phyloP scores from a whole-genome alignment of 2,888 invertebrate species.

The Tipula unca region DNA sequence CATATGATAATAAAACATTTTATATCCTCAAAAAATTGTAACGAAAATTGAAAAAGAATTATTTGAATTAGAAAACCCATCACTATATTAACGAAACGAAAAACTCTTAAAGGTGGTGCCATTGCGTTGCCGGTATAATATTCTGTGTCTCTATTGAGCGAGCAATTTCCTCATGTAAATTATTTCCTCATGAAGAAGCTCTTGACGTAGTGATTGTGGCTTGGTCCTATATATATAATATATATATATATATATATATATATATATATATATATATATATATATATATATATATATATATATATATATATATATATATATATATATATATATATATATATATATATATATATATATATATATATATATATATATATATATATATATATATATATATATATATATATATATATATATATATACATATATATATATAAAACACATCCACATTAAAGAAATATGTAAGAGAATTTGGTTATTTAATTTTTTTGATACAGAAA shows the following conservation, averaged over 20 bases:
- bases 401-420: no score
- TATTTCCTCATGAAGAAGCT: no score
- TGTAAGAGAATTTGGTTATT: no score
- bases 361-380: not conserved
- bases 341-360: not conserved
- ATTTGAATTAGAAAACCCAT: not conserved
- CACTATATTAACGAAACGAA: not conserved
- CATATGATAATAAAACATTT: not conserved
- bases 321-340: not conserved
- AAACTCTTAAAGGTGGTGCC: slow-evolving; percentile 78
- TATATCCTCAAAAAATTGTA: not conserved
- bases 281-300: not conserved
- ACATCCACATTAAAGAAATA: no score
- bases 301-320: not conserved
- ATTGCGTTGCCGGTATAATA: slow-evolving; percentile 72
- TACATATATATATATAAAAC: no score
- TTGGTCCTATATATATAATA: not conserved
- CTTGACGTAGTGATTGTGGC: no score
- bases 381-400: not conserved
- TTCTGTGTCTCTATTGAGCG: slow-evolving; percentile 73
- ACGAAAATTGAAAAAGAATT: not conserved
- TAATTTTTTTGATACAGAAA: no score
- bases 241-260: not conserved
- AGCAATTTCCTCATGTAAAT: slow-evolving; percentile 87
- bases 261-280: not conserved